phyloP scores from a whole-genome alignment of 1,140 invertebrate species.

The Pseudoatta argentina region DNA sequence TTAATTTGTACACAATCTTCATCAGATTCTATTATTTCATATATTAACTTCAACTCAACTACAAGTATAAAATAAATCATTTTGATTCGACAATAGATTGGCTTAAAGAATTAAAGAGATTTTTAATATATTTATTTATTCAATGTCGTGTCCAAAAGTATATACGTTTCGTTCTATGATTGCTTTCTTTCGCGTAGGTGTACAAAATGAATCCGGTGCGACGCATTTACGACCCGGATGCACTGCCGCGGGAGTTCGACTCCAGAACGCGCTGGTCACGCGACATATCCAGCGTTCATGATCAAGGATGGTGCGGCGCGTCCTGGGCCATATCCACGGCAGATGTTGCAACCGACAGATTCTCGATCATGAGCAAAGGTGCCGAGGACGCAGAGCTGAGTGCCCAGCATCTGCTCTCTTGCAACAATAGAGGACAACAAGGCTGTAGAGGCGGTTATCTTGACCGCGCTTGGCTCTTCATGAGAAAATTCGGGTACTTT shows the following conservation, averaged over 20 bases:
- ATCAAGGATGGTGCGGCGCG: constrained; percentile 97
- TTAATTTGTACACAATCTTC: no score
- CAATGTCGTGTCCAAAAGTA: no score
- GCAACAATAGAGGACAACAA: constrained; percentile 91
- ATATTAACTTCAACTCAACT: no score
- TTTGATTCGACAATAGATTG: no score
- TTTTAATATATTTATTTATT: no score
- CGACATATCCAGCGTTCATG: constrained; percentile 90
- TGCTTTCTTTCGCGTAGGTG: constrained; percentile 84
- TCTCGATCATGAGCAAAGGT: constrained; percentile 93
- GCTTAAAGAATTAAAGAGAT: no score
- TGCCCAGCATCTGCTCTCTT: constrained; percentile 94
- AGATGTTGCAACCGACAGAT: constrained; percentile 92
- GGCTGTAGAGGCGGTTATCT: constrained; percentile 95
- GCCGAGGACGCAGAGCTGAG: constrained; percentile 90
- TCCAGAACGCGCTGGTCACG: constrained; percentile 91
- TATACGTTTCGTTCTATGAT: no score
- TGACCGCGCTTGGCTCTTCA: constrained; percentile 96
- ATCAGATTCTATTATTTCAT: no score
- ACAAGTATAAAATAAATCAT: no score
- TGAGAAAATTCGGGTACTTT: constrained; percentile 92
- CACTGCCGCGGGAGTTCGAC: constrained; percentile 91
- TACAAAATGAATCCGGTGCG: constrained; percentile 90
- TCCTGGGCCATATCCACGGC: constrained; percentile 97
- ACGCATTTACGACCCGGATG: constrained; percentile 87